A percentile compares a stretch with the other conserved stretches of the same genome.
Conservation (phyloP, 2,797 vertebrate genomes). For the Craterocephalus amniculus region DNA sequence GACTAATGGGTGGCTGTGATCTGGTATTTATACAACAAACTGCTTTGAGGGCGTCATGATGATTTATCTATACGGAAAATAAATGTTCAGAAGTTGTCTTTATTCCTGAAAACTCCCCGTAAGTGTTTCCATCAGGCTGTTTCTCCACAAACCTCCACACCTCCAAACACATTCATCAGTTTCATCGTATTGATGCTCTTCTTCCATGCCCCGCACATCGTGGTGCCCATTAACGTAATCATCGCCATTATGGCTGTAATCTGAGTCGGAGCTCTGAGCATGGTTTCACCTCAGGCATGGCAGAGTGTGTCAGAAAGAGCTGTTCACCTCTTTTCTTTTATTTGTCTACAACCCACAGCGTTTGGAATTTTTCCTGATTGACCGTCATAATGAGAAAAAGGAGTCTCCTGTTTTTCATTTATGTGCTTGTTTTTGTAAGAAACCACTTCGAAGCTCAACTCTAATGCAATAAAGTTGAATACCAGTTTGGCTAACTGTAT, state of each 20-base stretch:
- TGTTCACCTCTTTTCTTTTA: background rate
- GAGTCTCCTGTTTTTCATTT: conserved; percentile 14
- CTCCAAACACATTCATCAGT: background rate
- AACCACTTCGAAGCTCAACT: background rate
- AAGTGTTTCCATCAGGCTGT: conserved; percentile 9
- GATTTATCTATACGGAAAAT: conserved; percentile 6
- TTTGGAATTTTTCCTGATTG: background rate
- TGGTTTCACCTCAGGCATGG: conserved; percentile 14
- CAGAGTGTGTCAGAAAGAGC: background rate
- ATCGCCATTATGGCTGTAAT: conserved; percentile 40
- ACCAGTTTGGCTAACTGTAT: conserved; percentile 4
- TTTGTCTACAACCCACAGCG: background rate
- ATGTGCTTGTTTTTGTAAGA: conserved; percentile 15
- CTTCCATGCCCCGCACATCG: conserved; percentile 4
- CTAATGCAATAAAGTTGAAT: background rate
- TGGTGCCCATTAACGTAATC: conserved; percentile 24
- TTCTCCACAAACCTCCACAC: background rate
- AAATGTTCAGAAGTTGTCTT: conserved; percentile 5
- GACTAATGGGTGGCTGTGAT: fast-evolving
- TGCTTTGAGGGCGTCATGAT: background rate
- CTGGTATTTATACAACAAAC: background rate
- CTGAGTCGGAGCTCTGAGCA: conserved; percentile 18
- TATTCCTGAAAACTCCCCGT: background rate
- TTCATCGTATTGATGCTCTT: conserved; percentile 5
- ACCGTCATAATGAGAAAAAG: background rate